Conservation (phyloP, 2,113 vertebrate genomes). For the Apodemus speciosus region DNA sequence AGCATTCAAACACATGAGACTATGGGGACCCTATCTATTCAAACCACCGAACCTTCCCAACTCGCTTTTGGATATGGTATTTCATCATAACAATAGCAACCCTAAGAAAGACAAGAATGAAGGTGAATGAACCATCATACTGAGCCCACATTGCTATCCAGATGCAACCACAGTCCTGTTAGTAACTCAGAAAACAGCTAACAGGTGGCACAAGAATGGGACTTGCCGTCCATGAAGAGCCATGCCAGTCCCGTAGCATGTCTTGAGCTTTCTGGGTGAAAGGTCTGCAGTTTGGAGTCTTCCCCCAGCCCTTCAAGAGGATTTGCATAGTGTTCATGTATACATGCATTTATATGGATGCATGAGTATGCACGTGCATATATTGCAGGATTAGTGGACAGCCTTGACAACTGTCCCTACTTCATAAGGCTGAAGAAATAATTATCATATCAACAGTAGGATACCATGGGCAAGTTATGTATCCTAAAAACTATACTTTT, state of each 20-base stretch:
- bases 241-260: rapidly evolving
- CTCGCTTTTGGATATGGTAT: not conserved
- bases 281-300: not conserved
- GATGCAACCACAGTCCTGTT: not conserved
- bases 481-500: not conserved
- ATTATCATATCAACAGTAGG: not conserved
- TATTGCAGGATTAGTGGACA: not conserved
- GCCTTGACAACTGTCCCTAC: not conserved
- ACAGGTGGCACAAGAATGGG: too few species aligned
- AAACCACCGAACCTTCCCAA: not conserved
- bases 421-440: not conserved
- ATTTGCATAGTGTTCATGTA: not conserved
- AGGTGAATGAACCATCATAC: not conserved
- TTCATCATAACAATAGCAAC: not conserved
- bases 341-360: not conserved
- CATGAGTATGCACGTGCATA: not conserved
- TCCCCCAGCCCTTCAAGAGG: not conserved
- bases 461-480: not conserved
- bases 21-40: not conserved
- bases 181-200: not conserved
- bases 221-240: not conserved
- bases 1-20: not conserved
- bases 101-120: not conserved
- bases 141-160: not conserved
- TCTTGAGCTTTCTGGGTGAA: not conserved